phyloP scores from a whole-genome alignment of 1,140 invertebrate species.

The Solenopsis fugax region DNA sequence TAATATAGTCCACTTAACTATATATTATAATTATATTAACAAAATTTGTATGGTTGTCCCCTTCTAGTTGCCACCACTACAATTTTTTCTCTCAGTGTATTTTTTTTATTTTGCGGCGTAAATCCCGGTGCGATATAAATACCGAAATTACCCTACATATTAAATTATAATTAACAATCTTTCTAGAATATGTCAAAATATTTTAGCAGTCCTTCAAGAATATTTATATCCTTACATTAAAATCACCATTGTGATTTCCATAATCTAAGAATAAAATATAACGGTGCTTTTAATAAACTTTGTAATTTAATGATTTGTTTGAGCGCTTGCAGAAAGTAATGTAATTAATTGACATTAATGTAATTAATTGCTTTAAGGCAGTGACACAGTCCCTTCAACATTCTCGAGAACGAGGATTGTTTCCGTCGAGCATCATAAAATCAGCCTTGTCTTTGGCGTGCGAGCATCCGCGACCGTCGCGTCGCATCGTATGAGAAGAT shows the following conservation, averaged over 20 bases:
- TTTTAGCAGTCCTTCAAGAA: background rate
- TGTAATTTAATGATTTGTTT: background rate
- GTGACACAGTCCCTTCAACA: slow-evolving; percentile 13
- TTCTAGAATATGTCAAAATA: background rate
- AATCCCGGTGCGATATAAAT: no score
- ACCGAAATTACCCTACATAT: background rate
- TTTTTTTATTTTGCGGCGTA: no score
- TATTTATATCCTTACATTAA: background rate
- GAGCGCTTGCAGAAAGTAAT: slow-evolving; percentile 4
- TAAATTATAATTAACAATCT: background rate
- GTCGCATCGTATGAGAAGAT: slow-evolving; percentile 58
- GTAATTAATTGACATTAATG: slow-evolving; percentile 30
- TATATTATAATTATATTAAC: no score
- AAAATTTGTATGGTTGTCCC: no score
- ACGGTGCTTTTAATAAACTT: background rate
- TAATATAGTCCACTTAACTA: no score
- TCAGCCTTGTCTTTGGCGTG: slow-evolving; percentile 36
- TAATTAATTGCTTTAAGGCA: slow-evolving; percentile 49
- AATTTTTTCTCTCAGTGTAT: no score
- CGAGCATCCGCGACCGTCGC: slow-evolving; percentile 41
- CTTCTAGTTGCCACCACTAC: no score
- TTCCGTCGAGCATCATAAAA: slow-evolving; percentile 9
- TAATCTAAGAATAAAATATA: slow-evolving; percentile 11
- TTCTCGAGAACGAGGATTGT: slow-evolving; percentile 32
- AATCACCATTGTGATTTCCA: background rate